Evolutionary conservation across 2,797 vertebrate genomes (phyloP), one percentile per base, ranked within the genome.

Genomic region (Oreonectes daqikongensis): DNA sequence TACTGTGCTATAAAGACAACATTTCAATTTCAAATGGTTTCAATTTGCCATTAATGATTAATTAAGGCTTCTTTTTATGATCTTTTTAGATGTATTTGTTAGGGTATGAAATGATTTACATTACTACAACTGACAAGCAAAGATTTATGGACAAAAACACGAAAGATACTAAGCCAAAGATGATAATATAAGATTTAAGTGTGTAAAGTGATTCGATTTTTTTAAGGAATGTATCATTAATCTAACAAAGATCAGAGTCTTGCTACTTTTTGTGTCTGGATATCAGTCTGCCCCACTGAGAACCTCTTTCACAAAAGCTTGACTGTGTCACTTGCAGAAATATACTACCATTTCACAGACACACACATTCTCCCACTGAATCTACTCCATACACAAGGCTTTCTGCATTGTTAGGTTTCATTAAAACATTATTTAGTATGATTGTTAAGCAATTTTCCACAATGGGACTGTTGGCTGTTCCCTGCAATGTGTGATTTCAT

Each of bases 191-290:
- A 48, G 46, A 48, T n/a, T 5, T 60, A 30, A 32, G 57, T 18
- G 18, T 30, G 55, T 57, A 17, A 57, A 57, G 35, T 35, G 35
- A 35, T 35, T 35, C 8, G 35, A 35, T 0, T 35, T 35, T n/a
- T 35, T 9, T 57, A 17, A 57, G 6, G 5, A 82, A 89, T 89
- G 90, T 89, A 90, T 89, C 86, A 87, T 64, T 4, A 59, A 68
- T 68, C 73, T 60, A 60, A 11, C 3, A 8, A 11, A n/a, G n/a
- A 22, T 53, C 52, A 5, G 22, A 65, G 17, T 30, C 35, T 28
- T 60, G 26, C 22, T 75, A 32, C 14, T 50, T 59, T 72, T 35
- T 64, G 53, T 73, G 20, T 35, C 71, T 44, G 50, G 50, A 66
- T 22, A 30, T 57, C 32, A 55, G 26, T 30, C 57, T 30, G 26